Conservation (phyloP, 2,797 vertebrate species). For the Hirundo rustica region DNA sequence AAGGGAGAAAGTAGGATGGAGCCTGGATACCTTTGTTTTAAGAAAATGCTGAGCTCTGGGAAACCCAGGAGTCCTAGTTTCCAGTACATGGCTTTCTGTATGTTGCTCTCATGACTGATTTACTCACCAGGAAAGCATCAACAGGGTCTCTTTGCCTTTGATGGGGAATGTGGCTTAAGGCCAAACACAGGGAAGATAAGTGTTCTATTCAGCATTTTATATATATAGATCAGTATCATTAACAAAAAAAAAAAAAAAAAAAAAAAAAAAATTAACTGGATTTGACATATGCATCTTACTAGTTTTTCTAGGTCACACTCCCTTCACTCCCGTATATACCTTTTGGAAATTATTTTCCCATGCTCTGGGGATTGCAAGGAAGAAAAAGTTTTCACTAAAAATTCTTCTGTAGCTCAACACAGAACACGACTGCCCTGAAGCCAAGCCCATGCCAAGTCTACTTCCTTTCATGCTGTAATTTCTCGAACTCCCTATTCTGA, state of each 20-base stretch:
- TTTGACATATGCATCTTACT: constrained; percentile 57
- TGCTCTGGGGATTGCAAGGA: constrained; percentile 3
- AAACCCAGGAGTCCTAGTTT: constrained; percentile 16
- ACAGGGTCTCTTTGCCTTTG: constrained; percentile 38
- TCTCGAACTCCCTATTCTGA: constrained; percentile 31
- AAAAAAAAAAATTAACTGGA: constrained; percentile 54
- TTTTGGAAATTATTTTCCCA: constrained; percentile 51
- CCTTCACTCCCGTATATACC: constrained; percentile 55
- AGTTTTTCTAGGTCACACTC: constrained; percentile 64
- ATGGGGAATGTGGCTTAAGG: constrained; percentile 28
- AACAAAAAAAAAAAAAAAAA: constrained; percentile 47
- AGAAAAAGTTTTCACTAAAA: constrained; percentile 21
- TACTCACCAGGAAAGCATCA: constrained; percentile 35
- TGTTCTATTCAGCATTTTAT: constrained; percentile 45
- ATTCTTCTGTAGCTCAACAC: not conserved
- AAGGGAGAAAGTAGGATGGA: not conserved
- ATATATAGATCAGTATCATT: constrained; percentile 54
- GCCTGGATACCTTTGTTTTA: not conserved
- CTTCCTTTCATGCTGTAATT: constrained; percentile 56
- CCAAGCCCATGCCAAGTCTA: constrained; percentile 37
- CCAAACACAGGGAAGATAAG: constrained; percentile 34
- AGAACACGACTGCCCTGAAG: constrained; percentile 41
- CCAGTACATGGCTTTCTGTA: not conserved
- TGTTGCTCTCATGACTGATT: constrained; percentile 34
- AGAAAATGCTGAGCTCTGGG: constrained; percentile 13